Evolutionary conservation across 2,888 invertebrate genomes (phyloP).

Genomic region (Osmoderma eremita): DNA sequence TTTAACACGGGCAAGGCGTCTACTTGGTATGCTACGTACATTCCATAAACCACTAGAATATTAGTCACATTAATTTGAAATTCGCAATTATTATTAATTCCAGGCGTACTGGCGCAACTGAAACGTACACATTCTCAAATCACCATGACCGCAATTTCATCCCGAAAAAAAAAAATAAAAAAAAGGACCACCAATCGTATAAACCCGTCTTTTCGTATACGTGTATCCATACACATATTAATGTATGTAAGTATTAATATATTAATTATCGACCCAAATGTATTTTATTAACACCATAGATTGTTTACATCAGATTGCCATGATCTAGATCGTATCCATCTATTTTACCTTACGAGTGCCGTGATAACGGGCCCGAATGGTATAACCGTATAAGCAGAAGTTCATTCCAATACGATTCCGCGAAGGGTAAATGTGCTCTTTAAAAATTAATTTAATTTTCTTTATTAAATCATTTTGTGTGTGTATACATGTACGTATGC

Average conservation of each 20-base stretch:
- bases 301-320: constrained; percentile 7
- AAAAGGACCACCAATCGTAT: constrained; percentile 9
- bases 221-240: neutral
- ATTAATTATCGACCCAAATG: constrained; percentile 27
- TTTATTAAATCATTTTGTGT: constrained; percentile 34
- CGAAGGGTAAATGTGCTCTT: constrained; percentile 17
- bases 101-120: neutral
- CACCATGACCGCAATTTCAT: constrained; percentile 12
- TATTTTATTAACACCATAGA: constrained; percentile 26
- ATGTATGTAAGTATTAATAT: neutral
- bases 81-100: too few species aligned
- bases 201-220: constrained; percentile 6
- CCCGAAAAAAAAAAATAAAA: constrained; percentile 6
- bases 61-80: too few species aligned
- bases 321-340: constrained; percentile 14
- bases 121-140: neutral
- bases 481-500: neutral
- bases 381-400: constrained; percentile 1
- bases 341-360: neutral
- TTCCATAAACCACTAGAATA: neutral
- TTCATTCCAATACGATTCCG: constrained; percentile 7
- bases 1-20: too few species aligned
- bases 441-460: constrained; percentile 36
- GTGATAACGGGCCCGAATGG: neutral
- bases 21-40: neutral